Conservation (phyloP, 2,113 vertebrate species). For the Notothenia coriiceps region DNA sequence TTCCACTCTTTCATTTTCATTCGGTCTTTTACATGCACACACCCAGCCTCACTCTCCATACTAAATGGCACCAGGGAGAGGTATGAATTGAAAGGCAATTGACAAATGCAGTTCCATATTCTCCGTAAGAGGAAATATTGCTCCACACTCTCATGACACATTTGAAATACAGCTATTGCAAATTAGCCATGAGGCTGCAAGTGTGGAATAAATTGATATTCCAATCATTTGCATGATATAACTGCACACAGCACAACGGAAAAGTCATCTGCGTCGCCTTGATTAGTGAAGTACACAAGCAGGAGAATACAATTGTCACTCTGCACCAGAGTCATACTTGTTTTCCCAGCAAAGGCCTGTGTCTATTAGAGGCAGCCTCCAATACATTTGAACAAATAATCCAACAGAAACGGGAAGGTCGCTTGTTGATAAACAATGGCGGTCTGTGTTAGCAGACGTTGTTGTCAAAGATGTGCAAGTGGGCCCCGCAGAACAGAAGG, state of each 20-base stretch:
- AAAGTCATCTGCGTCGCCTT: slow-evolving; percentile 74
- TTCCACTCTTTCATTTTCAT: slow-evolving; percentile 15
- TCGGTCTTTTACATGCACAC: background rate
- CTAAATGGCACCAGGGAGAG: slow-evolving; percentile 39
- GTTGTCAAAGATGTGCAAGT: slow-evolving; percentile 47
- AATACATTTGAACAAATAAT: slow-evolving; percentile 74
- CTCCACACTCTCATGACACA: slow-evolving; percentile 52
- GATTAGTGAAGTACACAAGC: slow-evolving; percentile 76
- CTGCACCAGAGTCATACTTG: slow-evolving; percentile 59
- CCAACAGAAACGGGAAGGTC: slow-evolving; percentile 58
- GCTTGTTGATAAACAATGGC: slow-evolving; percentile 63
- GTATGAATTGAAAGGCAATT: slow-evolving; percentile 46
- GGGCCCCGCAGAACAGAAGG: background rate
- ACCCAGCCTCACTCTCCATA: slow-evolving; percentile 20
- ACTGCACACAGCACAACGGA: slow-evolving; percentile 63
- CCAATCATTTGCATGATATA: slow-evolving; percentile 76
- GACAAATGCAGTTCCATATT: slow-evolving; percentile 53
- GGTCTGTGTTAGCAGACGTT: slow-evolving; percentile 61
- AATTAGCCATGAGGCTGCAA: slow-evolving; percentile 69
- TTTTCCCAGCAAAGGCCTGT: slow-evolving; percentile 56
- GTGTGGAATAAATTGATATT: slow-evolving; percentile 74
- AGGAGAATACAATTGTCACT: slow-evolving; percentile 74
- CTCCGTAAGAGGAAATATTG: slow-evolving; percentile 44
- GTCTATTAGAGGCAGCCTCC: slow-evolving; percentile 63
- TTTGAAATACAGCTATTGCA: slow-evolving; percentile 71